phyloP scores from a whole-genome alignment of 2,888 invertebrate species.

The Pegoplata infirma region DNA sequence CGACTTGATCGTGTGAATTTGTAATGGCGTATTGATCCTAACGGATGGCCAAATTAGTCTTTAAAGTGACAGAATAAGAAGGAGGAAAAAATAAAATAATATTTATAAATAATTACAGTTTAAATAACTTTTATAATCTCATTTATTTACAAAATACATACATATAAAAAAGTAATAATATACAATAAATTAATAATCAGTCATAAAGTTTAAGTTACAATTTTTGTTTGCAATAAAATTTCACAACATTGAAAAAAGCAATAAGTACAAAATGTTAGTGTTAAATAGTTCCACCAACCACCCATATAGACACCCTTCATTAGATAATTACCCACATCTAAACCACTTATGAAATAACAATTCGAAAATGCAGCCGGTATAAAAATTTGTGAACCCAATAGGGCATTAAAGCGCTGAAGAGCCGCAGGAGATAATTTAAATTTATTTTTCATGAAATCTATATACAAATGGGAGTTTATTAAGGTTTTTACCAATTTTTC shows the following conservation, averaged over 20 bases:
- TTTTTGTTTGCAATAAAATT: slow-evolving; percentile 63
- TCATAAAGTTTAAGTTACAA: slow-evolving; percentile 3
- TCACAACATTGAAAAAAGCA: slow-evolving; percentile 77
- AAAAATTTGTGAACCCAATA: slow-evolving; percentile 86
- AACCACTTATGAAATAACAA: slow-evolving; percentile 91
- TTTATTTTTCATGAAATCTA: slow-evolving; percentile 76
- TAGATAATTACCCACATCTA: slow-evolving; percentile 85
- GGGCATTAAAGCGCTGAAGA: slow-evolving; percentile 83
- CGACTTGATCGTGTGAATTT: no score
- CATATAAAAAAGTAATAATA: no score
- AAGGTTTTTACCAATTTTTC: slow-evolving; percentile 83
- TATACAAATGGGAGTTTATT: slow-evolving; percentile 79
- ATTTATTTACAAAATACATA: neutral
- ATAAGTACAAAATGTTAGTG: slow-evolving; percentile 74
- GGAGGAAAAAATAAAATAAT: no score
- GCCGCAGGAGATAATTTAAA: slow-evolving; percentile 77
- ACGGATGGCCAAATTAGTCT: no score
- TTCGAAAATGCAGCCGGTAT: slow-evolving; percentile 90
- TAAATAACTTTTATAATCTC: neutral
- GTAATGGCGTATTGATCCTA: no score
- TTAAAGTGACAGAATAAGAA: no score
- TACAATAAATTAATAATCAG: neutral
- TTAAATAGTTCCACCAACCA: slow-evolving; percentile 73
- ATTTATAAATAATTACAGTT: neutral
- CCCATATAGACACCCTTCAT: slow-evolving; percentile 80